phyloP scores from a whole-genome alignment of 2,113 vertebrate genomes.

The Rhadina sibilatrix region DNA sequence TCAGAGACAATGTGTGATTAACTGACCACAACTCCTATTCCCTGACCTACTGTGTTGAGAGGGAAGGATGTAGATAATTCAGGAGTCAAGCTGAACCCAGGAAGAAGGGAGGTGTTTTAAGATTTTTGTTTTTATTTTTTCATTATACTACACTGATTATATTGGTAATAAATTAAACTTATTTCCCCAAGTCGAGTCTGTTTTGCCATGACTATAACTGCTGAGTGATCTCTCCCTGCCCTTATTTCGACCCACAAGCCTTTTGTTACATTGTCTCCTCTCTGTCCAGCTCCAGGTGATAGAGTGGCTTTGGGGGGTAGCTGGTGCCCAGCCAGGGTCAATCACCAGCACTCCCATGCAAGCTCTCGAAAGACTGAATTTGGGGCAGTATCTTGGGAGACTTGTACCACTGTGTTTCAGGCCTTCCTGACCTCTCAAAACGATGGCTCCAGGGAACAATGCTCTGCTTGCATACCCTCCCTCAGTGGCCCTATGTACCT shows the following conservation, averaged over 20 bases:
- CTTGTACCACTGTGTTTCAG: neutral
- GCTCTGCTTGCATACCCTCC: neutral
- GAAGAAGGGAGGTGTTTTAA: neutral
- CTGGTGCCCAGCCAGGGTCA: neutral
- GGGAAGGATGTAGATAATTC: neutral
- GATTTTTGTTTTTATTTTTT: neutral
- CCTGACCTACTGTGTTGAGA: neutral
- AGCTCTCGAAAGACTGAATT: neutral
- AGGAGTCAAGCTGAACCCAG: neutral
- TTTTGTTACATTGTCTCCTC: neutral
- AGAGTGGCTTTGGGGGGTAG: neutral
- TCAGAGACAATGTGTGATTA: neutral
- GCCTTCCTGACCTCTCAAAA: neutral
- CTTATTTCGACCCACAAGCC: fast-evolving
- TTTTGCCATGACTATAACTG: neutral
- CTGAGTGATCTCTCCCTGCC: neutral
- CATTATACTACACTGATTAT: neutral
- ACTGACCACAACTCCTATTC: neutral
- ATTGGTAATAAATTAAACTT: neutral
- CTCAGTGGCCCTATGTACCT: neutral
- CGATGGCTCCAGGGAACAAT: neutral
- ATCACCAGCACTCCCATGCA: neutral
- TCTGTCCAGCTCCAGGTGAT: neutral
- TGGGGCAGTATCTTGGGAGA: neutral
- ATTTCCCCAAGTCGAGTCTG: neutral